Evolutionary conservation across 2,888 invertebrate genomes (phyloP), one percentile per base, ranked within the genome.

Genomic region (Tetragonula carbonaria): DNA sequence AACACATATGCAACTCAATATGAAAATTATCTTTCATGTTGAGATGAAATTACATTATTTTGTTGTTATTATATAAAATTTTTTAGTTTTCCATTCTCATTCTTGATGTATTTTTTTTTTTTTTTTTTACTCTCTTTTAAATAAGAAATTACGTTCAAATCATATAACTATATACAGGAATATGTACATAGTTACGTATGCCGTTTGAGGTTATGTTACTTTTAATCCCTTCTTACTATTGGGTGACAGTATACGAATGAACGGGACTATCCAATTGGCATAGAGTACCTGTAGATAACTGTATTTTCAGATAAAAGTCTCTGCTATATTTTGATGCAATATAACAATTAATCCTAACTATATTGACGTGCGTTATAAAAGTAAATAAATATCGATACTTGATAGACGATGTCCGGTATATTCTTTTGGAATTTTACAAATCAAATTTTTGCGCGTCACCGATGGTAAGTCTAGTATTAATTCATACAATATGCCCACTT

Each of bases 401-500:
- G n/a, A 33, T 23, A 67, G 33, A 38, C 3, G 38, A 75, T 75
- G 72, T 13, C n/a, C 23, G 11, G 11, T 33, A 23, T 28, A n/a
- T 79, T 55, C 28, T n/a, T 16, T 63, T 21, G 45, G 1, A 6
- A 65, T 78, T 84, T 72, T 18, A 2, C 51, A 50, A 62, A 68
- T 76, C 16, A 62, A 16, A 70, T 45, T 75, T 83, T 65, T 66
- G 55, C 50, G 21, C 33, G 51, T 65, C 55, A 78, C 70, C 83
- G 53, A 83, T 84, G 84, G 72, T 84, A 78, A 74, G 80, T 80
- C 62, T 68, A 65, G 8, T 72, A 66, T 50, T 78, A 80, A 71
- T 85, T 81, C 67, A 63, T 74, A 82, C 79, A 62, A 51, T 76
- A 65, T 66, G 66, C 65, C 66, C 80, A 74, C 75, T 81, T 59